Base-by-base conservation (phyloP, 2,113 vertebrate genomes). In the Oxyruncus cristatus region DNA sequence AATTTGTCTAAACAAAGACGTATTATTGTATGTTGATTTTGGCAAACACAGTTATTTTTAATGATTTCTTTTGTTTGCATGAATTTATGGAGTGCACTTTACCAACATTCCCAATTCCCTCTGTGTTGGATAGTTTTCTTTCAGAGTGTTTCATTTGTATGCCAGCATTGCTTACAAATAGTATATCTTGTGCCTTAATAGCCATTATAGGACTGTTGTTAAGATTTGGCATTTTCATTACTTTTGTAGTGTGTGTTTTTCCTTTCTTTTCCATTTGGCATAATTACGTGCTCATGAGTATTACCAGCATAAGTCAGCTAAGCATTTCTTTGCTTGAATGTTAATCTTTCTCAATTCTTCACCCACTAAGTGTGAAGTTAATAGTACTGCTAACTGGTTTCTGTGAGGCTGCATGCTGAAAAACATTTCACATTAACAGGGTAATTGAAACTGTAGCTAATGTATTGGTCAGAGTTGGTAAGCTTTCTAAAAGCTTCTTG, bases 381-480 rank as follows among this genome's bases (percentile, higher is more conserved):
- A 73, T 86, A 75, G 93, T 91, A 23, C 55, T 93, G 85, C 72
- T 88, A 39, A 89, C 77, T 95, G 52, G 91, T 84, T 94, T 86
- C 93, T 93, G 66, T 65, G 78, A 94, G 58, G 15, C 88, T 74
- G 49, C 44, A n/a, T 76, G 92, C 72, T 92, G 78, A 76, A 96
- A 93, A 89, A 39, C 41, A 46, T 91, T 75, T 83, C 66, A 74
- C 86, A 81, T 90, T 96, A 95, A 80, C 75, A 74, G 91, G 23
- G 28, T 59, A 62, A 95, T 82, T 93, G 94, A 96, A 96, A 94
- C 89, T 96, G 68, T 65, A 93, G 81, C 91, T 67, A 88, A 91
- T 91, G 70, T 83, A 92, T 95, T 90, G 76, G 89, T 96, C 53
- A 85, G 89, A 95, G 67, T 52, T 50, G 75, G 80, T 89, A 91